Evolutionary conservation across 2,113 vertebrate genomes (phyloP), one percentile per base, ranked within the genome.

Genomic region (Mobula hypostoma): DNA sequence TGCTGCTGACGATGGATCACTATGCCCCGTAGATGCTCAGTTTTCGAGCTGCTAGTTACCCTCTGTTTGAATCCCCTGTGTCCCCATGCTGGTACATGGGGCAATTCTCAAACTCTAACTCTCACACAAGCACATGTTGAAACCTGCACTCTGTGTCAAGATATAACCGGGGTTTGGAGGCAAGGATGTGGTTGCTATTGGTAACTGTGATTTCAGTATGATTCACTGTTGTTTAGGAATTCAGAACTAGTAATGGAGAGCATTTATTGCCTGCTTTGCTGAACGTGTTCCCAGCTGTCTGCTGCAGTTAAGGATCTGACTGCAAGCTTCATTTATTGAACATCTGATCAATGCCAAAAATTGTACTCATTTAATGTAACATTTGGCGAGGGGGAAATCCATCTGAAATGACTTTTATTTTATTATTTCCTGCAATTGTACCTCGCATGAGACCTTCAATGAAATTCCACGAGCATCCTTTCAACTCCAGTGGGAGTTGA

Each of bases 371-470:
- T 88, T 63, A n/a, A 63, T 24, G 24, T 88, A 63, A n/a, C 58
- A 56, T 88, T 88, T 88, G 83, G 12, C 5, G 58, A 63, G 0
- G 58, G 27, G 58, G 48, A 48, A 88, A 88, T 63, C 63, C 83
- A 88, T 88, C 83, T 88, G 83, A 87, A 61, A 58, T 61, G 27
- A 29, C 29, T 77, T 88, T 88, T 61, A 19, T 48, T 88, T 88
- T 88, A 88, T 88, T 88, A 88, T 63, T 88, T 88, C 83, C 83
- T 88, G 58, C 14, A 56, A 88, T 17, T n/a, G 27, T n/a, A n/a
- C 83, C 58, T 88, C 58, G 11, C 27, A 27, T n/a, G 83, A 88
- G 56, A 14, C 11, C 12, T 88, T n/a, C 63, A 88, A 63, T 88
- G 83, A 88, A 88, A 88, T 88, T 88, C 83, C 11, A 88, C 2